Conservation (phyloP, 2,113 vertebrate species). For the Eolophus roseicapilla region DNA sequence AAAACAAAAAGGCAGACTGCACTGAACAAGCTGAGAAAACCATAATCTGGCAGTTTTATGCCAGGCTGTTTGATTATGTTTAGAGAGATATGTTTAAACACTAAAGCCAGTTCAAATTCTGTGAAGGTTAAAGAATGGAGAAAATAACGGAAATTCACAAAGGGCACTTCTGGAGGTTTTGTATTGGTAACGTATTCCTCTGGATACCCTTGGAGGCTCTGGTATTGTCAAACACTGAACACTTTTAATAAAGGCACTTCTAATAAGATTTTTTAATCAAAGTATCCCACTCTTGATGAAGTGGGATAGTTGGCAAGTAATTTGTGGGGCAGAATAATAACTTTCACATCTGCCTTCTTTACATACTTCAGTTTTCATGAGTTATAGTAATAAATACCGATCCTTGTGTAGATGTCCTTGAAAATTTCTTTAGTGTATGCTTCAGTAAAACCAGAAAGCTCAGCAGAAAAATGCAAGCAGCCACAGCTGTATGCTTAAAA, state of each 20-base stretch:
- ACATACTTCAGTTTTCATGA: neutral
- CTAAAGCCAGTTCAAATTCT: neutral
- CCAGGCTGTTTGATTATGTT: neutral
- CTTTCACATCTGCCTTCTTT: neutral
- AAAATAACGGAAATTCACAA: neutral
- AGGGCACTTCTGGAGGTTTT: neutral
- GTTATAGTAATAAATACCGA: neutral
- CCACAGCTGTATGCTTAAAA: neutral
- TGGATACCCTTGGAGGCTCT: neutral
- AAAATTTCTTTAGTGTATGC: neutral
- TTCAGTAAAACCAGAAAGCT: neutral
- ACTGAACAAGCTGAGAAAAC: neutral
- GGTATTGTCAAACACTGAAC: neutral
- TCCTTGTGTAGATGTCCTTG: neutral
- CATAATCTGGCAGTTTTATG: neutral
- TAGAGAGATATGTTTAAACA: neutral
- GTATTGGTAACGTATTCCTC: neutral
- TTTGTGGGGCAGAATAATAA: neutral
- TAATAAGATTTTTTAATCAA: neutral
- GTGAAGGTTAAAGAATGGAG: neutral
- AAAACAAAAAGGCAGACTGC: neutral
- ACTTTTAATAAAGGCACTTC: neutral
- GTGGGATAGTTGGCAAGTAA: neutral
- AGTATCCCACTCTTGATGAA: neutral
- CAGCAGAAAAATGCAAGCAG: neutral